A percentile compares a stretch with the other conserved stretches of the same genome.
Conservation (phyloP, 2,888 invertebrate genomes). For the Lapara coniferarum region DNA sequence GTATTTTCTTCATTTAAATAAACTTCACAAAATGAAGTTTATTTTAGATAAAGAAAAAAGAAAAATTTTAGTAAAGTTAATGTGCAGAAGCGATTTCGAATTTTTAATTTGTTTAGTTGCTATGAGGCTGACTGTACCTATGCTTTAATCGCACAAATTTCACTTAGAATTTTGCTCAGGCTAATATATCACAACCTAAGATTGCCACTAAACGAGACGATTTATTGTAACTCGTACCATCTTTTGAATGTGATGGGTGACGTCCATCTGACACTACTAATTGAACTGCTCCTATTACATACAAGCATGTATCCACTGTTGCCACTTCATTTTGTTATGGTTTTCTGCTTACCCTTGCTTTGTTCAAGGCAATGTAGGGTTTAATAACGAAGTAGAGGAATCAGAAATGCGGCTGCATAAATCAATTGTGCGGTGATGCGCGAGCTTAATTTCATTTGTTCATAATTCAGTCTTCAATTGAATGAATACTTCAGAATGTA, state of each 20-base stretch:
- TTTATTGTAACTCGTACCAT: background rate
- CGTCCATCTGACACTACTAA: constrained; percentile 1
- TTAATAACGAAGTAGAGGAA: background rate
- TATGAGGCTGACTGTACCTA: too few relatives aligned
- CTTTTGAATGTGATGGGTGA: background rate
- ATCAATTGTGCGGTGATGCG: background rate
- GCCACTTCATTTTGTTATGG: constrained; percentile 33
- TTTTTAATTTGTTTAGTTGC: too few relatives aligned
- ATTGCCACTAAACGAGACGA: background rate
- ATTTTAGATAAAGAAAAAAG: too few relatives aligned
- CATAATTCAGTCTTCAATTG: background rate
- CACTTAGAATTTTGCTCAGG: too few relatives aligned
- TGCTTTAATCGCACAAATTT: too few relatives aligned
- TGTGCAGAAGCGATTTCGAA: too few relatives aligned
- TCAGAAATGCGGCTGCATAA: background rate
- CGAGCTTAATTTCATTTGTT: constrained; percentile 8
- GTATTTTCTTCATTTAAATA: too few relatives aligned
- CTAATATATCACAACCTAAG: too few relatives aligned
- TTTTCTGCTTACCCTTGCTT: background rate
- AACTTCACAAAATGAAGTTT: too few relatives aligned
- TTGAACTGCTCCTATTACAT: constrained; percentile 5
- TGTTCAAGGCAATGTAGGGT: background rate
- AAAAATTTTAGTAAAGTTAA: too few relatives aligned
- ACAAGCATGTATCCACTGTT: constrained; percentile 34
- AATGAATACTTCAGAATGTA: background rate